These are phyloP conservation scores for Ceratothoa steindachneri DNA, from an alignment of 2,888 invertebrate species.

Conservation along the genomic window DNA sequence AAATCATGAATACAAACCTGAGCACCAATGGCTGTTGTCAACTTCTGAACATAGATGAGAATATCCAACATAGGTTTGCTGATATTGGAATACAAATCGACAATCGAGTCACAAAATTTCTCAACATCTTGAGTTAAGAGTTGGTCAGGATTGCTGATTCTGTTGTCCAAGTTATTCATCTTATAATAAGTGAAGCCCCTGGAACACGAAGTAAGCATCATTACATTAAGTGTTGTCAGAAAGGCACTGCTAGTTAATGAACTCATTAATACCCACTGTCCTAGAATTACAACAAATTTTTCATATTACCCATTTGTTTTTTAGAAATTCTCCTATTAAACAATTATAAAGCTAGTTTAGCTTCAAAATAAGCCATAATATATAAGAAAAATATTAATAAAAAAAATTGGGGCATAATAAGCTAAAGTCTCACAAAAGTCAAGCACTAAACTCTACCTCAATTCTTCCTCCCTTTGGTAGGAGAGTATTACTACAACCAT, in stretches of 20 bases:
- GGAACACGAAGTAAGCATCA: constrained; percentile 49
- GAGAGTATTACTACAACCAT: no score
- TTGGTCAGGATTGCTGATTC: constrained; percentile 94
- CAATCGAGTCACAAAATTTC: constrained; percentile 91
- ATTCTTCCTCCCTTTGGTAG: no score
- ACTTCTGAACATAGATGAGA: constrained; percentile 82
- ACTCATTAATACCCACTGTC: neutral
- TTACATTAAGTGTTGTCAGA: neutral
- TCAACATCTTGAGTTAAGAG: constrained; percentile 93
- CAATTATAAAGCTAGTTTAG: no score
- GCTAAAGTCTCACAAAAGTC: no score
- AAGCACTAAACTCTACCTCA: no score
- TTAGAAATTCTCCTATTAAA: no score
- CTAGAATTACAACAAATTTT: no score
- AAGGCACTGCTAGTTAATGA: neutral
- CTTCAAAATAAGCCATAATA: no score
- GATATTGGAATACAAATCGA: constrained; percentile 92
- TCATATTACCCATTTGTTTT: no score
- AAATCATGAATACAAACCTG: no score
- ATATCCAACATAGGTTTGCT: constrained; percentile 95
- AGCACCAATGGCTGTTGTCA: constrained; percentile 79
- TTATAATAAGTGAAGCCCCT: constrained; percentile 94
- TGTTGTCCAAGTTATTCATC: constrained; percentile 89
- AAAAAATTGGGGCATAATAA: no score
- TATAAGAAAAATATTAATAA: no score